phyloP scores from a whole-genome alignment of 2,113 vertebrate species.

The Indicator maculatus region DNA sequence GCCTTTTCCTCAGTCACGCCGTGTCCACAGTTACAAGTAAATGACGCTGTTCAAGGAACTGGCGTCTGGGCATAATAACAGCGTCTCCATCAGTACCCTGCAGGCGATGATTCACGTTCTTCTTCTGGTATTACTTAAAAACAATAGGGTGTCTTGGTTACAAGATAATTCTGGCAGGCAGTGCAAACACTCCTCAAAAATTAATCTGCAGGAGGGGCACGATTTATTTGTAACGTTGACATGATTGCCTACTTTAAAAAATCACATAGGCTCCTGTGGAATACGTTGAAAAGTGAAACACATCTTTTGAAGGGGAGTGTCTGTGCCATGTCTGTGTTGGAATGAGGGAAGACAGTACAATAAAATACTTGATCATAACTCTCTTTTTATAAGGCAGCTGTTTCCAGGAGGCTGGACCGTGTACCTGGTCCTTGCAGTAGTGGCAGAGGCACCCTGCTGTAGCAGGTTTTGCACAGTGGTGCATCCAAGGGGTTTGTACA shows the following conservation, averaged over 20 bases:
- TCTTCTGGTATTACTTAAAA: not conserved
- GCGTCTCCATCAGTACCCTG: not conserved
- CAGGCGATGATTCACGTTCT: not conserved
- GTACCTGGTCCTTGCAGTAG: not conserved
- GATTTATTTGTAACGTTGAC: not conserved
- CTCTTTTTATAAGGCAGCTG: not conserved
- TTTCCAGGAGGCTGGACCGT: not conserved
- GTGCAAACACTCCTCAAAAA: not conserved
- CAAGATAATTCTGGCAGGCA: not conserved
- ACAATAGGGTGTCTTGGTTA: constrained; percentile 16
- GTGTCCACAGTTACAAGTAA: accelerated
- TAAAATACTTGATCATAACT: not conserved
- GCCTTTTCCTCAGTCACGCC: not conserved
- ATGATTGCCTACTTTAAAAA: not conserved
- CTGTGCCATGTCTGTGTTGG: not conserved
- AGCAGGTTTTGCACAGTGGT: accelerated
- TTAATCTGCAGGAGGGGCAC: not conserved
- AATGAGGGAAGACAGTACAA: not conserved
- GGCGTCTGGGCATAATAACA: accelerated
- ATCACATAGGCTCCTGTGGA: not conserved
- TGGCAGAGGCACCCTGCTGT: accelerated
- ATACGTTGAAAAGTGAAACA: not conserved
- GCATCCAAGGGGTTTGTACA: accelerated
- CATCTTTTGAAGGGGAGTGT: not conserved
- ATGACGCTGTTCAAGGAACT: accelerated